These are phyloP conservation scores for Heteromormyrus szaboi DNA, from an alignment of 2,797 vertebrate genomes.

Conservation along the genomic window DNA sequence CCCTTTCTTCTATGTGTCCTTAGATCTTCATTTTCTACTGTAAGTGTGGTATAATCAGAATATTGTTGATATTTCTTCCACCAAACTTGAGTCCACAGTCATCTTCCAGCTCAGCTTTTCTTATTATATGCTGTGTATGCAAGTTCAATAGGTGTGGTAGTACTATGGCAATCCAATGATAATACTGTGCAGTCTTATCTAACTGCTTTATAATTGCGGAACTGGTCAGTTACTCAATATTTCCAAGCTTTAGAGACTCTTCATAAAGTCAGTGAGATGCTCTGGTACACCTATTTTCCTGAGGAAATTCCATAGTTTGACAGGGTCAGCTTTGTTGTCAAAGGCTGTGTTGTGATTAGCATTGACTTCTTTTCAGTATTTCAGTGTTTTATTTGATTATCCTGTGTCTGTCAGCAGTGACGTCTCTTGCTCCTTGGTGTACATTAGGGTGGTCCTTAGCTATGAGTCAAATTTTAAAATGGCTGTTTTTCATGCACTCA, in stretches of 20 bases:
- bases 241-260: neutral
- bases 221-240: neutral
- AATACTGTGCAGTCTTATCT: neutral
- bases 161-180: neutral
- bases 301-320: neutral
- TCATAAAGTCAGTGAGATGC: neutral
- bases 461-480: neutral
- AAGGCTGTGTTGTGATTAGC: neutral
- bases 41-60: neutral
- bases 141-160: neutral
- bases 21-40: neutral
- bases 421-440: neutral
- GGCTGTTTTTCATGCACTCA: neutral
- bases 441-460: neutral
- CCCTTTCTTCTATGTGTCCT: neutral
- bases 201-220: neutral
- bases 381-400: neutral
- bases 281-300: neutral
- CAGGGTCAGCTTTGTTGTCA: neutral
- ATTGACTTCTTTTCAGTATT: neutral
- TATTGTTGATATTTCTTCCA: neutral
- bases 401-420: neutral
- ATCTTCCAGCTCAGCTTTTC: neutral
- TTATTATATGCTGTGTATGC: neutral
- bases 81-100: neutral